Evolutionary conservation across 2,888 invertebrate genomes (phyloP).

Genomic region (Synanthedon vespiformis): DNA sequence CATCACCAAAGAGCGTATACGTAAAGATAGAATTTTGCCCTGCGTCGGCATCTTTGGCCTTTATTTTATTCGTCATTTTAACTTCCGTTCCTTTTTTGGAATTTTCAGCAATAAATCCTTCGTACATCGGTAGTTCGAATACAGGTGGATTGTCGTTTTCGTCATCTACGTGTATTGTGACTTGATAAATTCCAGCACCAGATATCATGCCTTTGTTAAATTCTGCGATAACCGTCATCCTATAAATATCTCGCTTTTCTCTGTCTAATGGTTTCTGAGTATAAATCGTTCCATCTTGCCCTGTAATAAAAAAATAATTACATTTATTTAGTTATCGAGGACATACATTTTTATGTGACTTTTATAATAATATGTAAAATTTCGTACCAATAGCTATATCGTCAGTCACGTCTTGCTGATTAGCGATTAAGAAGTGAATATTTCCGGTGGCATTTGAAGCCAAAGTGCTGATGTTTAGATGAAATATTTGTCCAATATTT

Average conservation of each 20-base stretch:
- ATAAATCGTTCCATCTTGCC: conserved; percentile 81
- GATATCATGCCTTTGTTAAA: conserved; percentile 77
- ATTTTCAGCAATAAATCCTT: conserved; percentile 84
- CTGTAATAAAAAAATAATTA: conserved; percentile 16
- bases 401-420: conserved; percentile 84
- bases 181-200: conserved; percentile 83
- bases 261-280: conserved; percentile 82
- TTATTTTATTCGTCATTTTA: conserved; percentile 75
- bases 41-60: conserved; percentile 78
- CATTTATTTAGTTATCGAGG: not conserved
- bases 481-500: conserved; percentile 78
- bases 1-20: conserved; percentile 79
- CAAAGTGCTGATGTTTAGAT: conserved; percentile 57
- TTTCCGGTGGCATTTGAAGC: conserved; percentile 48
- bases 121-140: conserved; percentile 79
- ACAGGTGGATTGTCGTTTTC: conserved; percentile 89
- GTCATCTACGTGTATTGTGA: conserved; percentile 83
- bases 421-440: conserved; percentile 81
- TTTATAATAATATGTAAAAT: not conserved
- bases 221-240: conserved; percentile 84
- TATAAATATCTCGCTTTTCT: conserved; percentile 78
- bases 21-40: conserved; percentile 77
- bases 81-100: conserved; percentile 77
- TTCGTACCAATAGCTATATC: conserved; percentile 78
- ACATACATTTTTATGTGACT: not conserved